Conservation (phyloP, 2,888 invertebrate species). For the Lycia hirtaria region DNA sequence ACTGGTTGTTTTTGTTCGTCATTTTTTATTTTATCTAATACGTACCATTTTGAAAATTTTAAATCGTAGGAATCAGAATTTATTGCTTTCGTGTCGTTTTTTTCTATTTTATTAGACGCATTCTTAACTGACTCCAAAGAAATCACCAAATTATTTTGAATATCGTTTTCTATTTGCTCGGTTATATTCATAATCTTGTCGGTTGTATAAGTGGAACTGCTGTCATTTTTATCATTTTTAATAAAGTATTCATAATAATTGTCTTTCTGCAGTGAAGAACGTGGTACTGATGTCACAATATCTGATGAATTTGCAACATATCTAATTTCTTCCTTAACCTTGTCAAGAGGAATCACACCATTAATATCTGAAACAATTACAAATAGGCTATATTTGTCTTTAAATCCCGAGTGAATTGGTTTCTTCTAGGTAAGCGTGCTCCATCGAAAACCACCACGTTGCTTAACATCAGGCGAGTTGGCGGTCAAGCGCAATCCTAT, state of each 20-base stretch:
- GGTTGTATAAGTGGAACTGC: neutral
- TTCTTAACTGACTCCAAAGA: neutral
- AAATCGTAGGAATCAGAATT: slow-evolving; percentile 37
- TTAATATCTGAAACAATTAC: slow-evolving; percentile 11
- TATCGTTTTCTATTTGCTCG: neutral
- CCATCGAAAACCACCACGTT: too few species aligned
- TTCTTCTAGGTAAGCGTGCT: too few species aligned
- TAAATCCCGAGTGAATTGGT: too few species aligned
- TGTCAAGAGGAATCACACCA: slow-evolving; percentile 1
- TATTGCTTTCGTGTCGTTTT: neutral
- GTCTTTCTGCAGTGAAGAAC: neutral
- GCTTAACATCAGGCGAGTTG: too few species aligned
- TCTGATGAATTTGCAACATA: neutral
- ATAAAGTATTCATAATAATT: slow-evolving; percentile 18
- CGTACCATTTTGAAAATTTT: slow-evolving; percentile 45
- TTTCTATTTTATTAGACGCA: neutral
- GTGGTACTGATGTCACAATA: neutral
- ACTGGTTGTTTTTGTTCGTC: slow-evolving; percentile 23
- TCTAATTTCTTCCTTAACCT: neutral
- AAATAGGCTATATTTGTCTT: too few species aligned
- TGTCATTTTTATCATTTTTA: neutral
- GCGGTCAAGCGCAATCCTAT: too few species aligned
- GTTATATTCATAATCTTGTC: neutral
- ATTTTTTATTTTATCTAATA: slow-evolving; percentile 39
- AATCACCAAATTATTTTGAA: slow-evolving; percentile 1